Conservation (phyloP, 1,140 invertebrate species). For the Eulimnadia texana region DNA sequence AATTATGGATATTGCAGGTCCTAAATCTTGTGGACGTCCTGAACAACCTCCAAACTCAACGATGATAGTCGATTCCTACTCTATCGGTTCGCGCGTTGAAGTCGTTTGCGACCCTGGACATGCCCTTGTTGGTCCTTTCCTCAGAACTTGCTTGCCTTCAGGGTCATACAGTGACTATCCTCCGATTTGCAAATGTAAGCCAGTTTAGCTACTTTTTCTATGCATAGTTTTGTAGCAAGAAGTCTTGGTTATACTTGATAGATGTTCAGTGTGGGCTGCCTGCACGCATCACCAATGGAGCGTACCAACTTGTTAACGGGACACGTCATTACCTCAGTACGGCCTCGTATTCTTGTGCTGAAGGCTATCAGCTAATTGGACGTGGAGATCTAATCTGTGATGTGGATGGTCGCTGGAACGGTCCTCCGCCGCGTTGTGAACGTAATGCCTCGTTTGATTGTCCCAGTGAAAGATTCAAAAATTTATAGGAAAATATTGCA, state of each 20-base stretch:
- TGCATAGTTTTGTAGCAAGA: no score
- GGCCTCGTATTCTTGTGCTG: slow-evolving; percentile 66
- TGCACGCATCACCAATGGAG: slow-evolving; percentile 66
- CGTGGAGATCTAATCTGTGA: slow-evolving; percentile 71
- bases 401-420: slow-evolving; percentile 84
- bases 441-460: no score
- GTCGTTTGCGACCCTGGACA: slow-evolving; percentile 76
- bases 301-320: slow-evolving; percentile 63
- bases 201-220: no score
- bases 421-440: slow-evolving; percentile 75
- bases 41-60: slow-evolving; percentile 88
- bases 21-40: slow-evolving; percentile 72
- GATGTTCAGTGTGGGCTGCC: slow-evolving; percentile 79
- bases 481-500: background rate
- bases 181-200: slow-evolving; percentile 80
- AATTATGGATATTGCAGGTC: slow-evolving; percentile 39
- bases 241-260: slow-evolving; percentile 25
- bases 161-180: slow-evolving; percentile 89
- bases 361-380: slow-evolving; percentile 68
- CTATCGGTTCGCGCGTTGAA: slow-evolving; percentile 71
- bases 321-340: slow-evolving; percentile 69
- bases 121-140: slow-evolving; percentile 65
- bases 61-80: slow-evolving; percentile 53
- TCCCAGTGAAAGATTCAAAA: no score
- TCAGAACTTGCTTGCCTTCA: slow-evolving; percentile 68